Evolutionary conservation across 1,140 invertebrate species (phyloP).

Genomic region (Tetramorium simillimum): DNA sequence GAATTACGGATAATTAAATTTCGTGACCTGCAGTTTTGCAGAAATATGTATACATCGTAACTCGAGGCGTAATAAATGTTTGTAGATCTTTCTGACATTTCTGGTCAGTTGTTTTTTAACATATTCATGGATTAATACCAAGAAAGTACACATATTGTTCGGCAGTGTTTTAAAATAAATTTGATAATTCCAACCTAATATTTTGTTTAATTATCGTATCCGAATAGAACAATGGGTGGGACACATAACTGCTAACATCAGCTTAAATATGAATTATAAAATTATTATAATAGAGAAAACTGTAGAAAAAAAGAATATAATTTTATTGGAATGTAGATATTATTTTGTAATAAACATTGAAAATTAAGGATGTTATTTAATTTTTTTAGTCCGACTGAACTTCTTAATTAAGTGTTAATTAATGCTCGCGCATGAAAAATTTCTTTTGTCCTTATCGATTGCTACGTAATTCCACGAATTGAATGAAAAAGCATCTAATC

Average conservation of each 20-base stretch:
- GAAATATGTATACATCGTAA: slow-evolving; percentile 9
- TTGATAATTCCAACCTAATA: not conserved
- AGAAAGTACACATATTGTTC: not conserved
- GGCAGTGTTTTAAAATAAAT: not conserved
- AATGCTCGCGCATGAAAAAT: not conserved
- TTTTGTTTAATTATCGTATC: not conserved
- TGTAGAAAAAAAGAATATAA: not conserved
- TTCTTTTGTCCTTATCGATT: slow-evolving; percentile 1
- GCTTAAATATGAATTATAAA: not conserved
- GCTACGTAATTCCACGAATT: not conserved
- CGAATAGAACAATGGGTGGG: not conserved
- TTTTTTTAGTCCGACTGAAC: not conserved
- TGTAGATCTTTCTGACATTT: slow-evolving; percentile 29
- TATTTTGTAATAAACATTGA: not conserved
- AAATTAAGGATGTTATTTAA: not conserved
- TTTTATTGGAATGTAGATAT: not conserved
- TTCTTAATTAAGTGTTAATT: not conserved
- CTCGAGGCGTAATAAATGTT: slow-evolving; percentile 11
- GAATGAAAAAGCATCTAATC: slow-evolving; percentile 57
- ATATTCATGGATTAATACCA: not conserved
- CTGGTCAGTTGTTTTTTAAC: not conserved
- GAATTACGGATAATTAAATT: not conserved
- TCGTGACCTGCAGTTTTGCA: not conserved
- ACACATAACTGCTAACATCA: not conserved
- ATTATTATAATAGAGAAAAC: not conserved